Evolutionary conservation across 2,113 vertebrate species (phyloP), one percentile per base, ranked within the genome.

Genomic region (Quiscalus mexicanus): DNA sequence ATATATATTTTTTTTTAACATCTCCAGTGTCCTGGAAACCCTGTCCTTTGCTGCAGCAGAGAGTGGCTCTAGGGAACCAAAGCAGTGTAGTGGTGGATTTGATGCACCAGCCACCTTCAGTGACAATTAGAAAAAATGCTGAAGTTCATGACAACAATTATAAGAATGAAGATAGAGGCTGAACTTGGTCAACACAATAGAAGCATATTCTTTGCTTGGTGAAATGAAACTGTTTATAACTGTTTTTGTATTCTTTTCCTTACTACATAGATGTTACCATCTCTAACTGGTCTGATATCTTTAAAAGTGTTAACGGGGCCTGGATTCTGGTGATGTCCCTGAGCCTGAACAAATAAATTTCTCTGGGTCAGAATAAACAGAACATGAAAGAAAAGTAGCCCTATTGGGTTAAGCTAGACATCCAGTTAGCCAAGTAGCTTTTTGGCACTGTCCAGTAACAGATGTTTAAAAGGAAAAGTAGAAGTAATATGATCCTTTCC

Each of bases 151-250:
- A 45, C 13, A 88, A 58, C 50, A 55, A 78, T 70, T 92, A 78
- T 52, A 75, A 27, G 53, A 73, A 58, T 19, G 62, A 58, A 96
- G 70, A 52, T 27, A 94, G 92, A 93, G 68, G 24, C 47, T 84
- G 81, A 91, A 76, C 41, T 95, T 84, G 69, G 75, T 74, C 77
- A 89, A 87, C 12, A 11, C 64, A 90, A 68, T 4, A 21, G 49
- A 90, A 79, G 37, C 11, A 60, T 79, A 53, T 7, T 47, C 82
- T 83, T 83, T 49, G 15, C 56, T 31, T 80, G 76, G 83, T 82
- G 49, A 95, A 95, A 94, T 52, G n/a, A 59, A 77, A 31, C 33
- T 89, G 70, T 92, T 97, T 83, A 75, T 84, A 69, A 9, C 45
- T 16, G 8, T 42, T 41, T 68, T 82, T 84, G 50, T 69, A 63